phyloP scores from a whole-genome alignment of 2,113 vertebrate genomes.

The Hyla sarda region DNA sequence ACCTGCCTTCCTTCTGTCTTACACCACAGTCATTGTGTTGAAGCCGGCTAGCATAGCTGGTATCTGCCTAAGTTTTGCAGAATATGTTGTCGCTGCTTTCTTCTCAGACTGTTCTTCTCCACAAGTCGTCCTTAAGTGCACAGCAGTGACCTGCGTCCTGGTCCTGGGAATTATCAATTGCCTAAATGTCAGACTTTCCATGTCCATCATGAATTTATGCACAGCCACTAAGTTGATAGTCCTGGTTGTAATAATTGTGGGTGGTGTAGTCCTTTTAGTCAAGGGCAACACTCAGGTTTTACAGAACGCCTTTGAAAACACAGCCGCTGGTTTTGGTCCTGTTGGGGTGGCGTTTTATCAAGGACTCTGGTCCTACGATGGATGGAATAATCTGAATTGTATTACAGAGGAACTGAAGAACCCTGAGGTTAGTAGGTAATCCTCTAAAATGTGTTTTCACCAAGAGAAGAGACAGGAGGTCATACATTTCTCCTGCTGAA shows the following conservation, averaged over 20 bases:
- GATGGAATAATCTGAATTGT: constrained; percentile 71
- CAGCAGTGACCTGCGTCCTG: constrained; percentile 73
- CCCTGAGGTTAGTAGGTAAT: no score
- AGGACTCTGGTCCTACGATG: no score
- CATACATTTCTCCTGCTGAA: no score
- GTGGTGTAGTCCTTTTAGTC: constrained; percentile 71
- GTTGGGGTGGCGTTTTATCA: no score
- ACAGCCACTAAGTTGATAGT: constrained; percentile 76
- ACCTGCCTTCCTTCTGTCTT: constrained; percentile 78
- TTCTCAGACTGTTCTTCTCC: constrained; percentile 73
- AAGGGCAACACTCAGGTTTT: constrained; percentile 67
- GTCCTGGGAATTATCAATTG: constrained; percentile 72
- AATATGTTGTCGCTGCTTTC: constrained; percentile 76
- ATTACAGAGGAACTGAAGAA: no score
- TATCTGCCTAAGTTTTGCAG: constrained; percentile 77
- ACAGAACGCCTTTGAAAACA: constrained; percentile 39
- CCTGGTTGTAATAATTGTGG: constrained; percentile 76
- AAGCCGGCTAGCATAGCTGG: constrained; percentile 75
- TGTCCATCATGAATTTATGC: constrained; percentile 78
- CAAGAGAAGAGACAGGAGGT: no score
- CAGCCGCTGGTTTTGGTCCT: no score
- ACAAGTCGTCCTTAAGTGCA: constrained; percentile 68
- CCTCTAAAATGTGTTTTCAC: no score
- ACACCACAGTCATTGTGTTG: constrained; percentile 75
- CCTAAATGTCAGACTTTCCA: constrained; percentile 74